phyloP scores from a whole-genome alignment of 2,888 invertebrate genomes.

The Athalia cordata region DNA sequence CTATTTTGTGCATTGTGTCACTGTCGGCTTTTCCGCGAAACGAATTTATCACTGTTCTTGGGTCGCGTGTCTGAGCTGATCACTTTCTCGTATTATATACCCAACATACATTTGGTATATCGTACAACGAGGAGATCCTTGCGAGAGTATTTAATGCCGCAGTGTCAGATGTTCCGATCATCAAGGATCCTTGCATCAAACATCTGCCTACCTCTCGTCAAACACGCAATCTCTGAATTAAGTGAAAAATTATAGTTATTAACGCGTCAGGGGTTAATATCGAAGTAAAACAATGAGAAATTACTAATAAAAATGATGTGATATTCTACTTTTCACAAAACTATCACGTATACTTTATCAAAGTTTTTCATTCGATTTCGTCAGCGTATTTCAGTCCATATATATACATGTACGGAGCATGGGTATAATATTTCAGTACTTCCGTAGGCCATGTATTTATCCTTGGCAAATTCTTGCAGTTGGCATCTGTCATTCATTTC shows the following conservation, averaged over 20 bases:
- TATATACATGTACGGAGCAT: not conserved
- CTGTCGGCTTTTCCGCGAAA: slow-evolving; percentile 21
- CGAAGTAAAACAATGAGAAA: not conserved
- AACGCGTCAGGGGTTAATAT: slow-evolving; percentile 1
- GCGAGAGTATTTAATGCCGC: slow-evolving; percentile 17
- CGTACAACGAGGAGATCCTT: not conserved
- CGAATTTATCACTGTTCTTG: slow-evolving; percentile 26
- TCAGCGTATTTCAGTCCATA: not conserved
- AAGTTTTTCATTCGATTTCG: not conserved
- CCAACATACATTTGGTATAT: not conserved
- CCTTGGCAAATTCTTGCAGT: slow-evolving; percentile 28
- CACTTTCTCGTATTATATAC: not conserved
- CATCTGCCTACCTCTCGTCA: slow-evolving; percentile 30
- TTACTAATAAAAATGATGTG: not conserved
- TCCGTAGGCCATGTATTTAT: not conserved
- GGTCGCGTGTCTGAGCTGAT: slow-evolving; percentile 41
- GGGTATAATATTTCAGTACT: slow-evolving; percentile 10
- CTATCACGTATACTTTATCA: not conserved
- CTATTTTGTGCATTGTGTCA: slow-evolving; percentile 23
- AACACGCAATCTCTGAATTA: slow-evolving; percentile 34
- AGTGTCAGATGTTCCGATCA: slow-evolving; percentile 40
- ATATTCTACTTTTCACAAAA: not conserved
- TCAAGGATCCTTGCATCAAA: slow-evolving; percentile 42
- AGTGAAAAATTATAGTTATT: slow-evolving; percentile 13
- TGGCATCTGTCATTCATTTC: slow-evolving; percentile 32